phyloP scores from a whole-genome alignment of 2,113 vertebrate species.

The Tachuris rubrigastra region DNA sequence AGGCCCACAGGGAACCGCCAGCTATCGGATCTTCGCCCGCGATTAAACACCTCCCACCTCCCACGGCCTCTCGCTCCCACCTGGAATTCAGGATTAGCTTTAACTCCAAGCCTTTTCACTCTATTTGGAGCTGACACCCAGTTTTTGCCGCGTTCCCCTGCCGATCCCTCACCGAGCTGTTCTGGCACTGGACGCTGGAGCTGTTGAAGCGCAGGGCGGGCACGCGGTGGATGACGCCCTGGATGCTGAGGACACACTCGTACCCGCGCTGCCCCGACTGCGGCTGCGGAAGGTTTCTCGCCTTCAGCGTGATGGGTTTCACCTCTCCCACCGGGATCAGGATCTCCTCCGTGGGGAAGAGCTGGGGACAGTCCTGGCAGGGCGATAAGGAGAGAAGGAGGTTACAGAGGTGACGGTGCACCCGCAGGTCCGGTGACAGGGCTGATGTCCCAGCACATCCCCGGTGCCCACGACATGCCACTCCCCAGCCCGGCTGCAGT shows the following conservation, averaged over 20 bases:
- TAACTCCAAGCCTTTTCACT: neutral
- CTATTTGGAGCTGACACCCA: accelerated
- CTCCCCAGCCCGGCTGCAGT: neutral
- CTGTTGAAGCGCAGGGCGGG: constrained; percentile 98
- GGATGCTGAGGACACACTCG: constrained; percentile 93
- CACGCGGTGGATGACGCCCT: constrained; percentile 88
- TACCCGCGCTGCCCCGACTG: constrained; percentile 97
- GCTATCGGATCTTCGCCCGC: constrained; percentile 43
- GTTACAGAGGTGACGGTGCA: accelerated
- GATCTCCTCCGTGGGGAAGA: constrained; percentile 92
- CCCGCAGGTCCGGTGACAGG: accelerated
- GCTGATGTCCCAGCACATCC: neutral
- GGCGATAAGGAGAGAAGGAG: neutral
- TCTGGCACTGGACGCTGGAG: constrained; percentile 98
- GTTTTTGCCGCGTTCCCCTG: accelerated
- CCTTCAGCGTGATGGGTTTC: constrained; percentile 94
- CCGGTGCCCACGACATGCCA: accelerated
- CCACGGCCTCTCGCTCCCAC: neutral
- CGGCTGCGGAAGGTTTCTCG: constrained; percentile 93
- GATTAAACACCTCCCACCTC: constrained; percentile 8
- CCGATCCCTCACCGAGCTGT: constrained; percentile 87
- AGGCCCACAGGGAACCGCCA: constrained; percentile 39
- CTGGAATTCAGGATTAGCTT: neutral
- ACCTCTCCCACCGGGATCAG: constrained; percentile 95
- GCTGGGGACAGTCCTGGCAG: constrained; percentile 92